phyloP scores from a whole-genome alignment of 2,113 vertebrate genomes.

The Athene noctua region DNA sequence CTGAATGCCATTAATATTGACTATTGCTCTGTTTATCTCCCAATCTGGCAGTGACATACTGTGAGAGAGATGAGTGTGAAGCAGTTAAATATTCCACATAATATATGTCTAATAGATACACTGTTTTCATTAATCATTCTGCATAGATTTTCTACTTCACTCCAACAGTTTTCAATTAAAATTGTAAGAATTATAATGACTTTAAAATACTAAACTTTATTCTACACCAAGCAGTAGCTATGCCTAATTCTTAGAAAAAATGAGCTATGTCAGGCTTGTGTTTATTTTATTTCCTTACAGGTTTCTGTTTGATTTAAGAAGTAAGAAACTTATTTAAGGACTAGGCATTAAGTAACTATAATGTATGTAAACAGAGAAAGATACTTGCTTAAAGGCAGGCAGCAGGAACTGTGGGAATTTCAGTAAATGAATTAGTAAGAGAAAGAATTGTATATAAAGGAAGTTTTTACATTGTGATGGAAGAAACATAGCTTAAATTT shows the following conservation, averaged over 20 bases:
- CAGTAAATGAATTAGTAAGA: not conserved
- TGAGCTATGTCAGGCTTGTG: not conserved
- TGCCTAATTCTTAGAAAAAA: not conserved
- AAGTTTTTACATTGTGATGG: not conserved
- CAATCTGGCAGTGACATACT: not conserved
- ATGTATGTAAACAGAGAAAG: not conserved
- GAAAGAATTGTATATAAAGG: not conserved
- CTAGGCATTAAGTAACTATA: not conserved
- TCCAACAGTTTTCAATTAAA: not conserved
- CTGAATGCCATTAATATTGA: not conserved
- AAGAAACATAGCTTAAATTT: not conserved
- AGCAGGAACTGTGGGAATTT: not conserved
- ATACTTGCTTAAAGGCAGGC: not conserved
- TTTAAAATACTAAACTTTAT: not conserved
- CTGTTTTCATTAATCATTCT: not conserved
- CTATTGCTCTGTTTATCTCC: not conserved
- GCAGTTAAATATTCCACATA: not conserved
- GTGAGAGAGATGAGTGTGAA: not conserved
- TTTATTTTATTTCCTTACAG: not conserved
- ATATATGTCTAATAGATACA: not conserved
- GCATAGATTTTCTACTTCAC: not conserved
- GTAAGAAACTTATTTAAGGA: not conserved
- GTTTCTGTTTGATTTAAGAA: not conserved
- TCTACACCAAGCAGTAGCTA: not conserved
- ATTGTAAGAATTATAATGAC: not conserved